Base-by-base conservation (phyloP, 1,140 invertebrate genomes). In the Stratiolaelaps scimitus region DNA sequence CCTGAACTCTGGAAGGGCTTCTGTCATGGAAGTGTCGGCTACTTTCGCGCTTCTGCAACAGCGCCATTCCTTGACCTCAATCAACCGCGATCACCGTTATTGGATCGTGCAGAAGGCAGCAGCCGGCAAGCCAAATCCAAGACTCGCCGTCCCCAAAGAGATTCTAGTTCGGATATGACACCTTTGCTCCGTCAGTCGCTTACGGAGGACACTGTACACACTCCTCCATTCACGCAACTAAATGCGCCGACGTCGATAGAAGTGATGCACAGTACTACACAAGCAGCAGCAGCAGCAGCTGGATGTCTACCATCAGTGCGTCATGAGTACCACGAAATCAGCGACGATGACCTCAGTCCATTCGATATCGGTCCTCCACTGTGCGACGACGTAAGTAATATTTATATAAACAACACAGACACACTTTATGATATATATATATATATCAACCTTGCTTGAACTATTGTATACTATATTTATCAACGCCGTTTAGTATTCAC, bases 281-380 rank as follows among this genome's bases (percentile, higher is more conserved):
- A 40, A 40, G 10, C 34, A 40, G 10, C 34, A 40, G 34, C 34
- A 40, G 34, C 34, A 40, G 34, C 34, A 40, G 10, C 34, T 6
- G 34, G 0, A 6, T 4, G 5, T 6, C 10, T 4, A 40, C 28
- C 43, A 15, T 30, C 34, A 43, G 40, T 44, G n/a, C 64, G 67
- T 69, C 88, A 90, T 71, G 89, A 92, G 71, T 93, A 93, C 74
- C 88, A 92, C 73, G 88, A 92, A 76, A 93, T 93, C 48, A 89
- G 86, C 34, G 89, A 92, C 73, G 88, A 91, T 69, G 88, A 90
- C 71, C 53, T 83, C 83, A 67, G 83, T 84, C 53, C 53, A 60
- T 60, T 60, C 23, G 53, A 60, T 26, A 34, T 60, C 1, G 53
- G 53, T 15, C 53, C 53, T 1, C 53, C 53, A 1, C 34, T 60